Conservation (phyloP, 2,113 vertebrate species). For the Solenodon paradoxus region DNA sequence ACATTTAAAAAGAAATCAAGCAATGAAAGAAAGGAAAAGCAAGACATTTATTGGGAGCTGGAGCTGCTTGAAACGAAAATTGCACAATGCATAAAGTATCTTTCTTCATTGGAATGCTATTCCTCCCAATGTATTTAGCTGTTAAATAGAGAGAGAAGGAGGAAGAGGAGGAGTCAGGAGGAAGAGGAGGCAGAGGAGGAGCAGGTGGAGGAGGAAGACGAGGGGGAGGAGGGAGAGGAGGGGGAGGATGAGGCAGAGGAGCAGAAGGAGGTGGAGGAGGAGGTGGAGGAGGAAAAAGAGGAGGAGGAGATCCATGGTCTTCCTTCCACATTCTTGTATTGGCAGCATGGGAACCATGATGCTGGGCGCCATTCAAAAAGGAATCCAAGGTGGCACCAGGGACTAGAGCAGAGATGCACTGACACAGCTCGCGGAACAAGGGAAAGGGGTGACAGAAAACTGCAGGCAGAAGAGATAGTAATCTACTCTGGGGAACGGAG, state of each 20-base stretch:
- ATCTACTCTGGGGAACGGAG: neutral
- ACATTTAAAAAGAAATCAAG: neutral
- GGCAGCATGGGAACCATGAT: too few relatives aligned
- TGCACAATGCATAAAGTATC: neutral
- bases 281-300: too few relatives aligned
- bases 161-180: too few relatives aligned
- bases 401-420: neutral
- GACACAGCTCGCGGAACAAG: neutral
- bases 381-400: too few relatives aligned
- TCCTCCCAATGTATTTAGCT: neutral
- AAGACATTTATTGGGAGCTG: conserved; percentile 49
- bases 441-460: neutral
- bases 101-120: neutral
- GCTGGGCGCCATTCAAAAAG: neutral
- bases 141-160: neutral
- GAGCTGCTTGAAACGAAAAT: neutral
- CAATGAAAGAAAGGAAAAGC: neutral
- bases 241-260: too few relatives aligned
- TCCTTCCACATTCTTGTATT: too few relatives aligned
- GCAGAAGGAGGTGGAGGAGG: too few relatives aligned
- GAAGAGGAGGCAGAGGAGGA: too few relatives aligned
- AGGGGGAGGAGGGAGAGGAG: too few relatives aligned
- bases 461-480: neutral
- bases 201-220: neutral
- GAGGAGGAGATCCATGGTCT: too few relatives aligned